These are phyloP conservation scores for Poeciliopsis retropinna DNA, from an alignment of 2,113 vertebrate genomes.

Conservation along the genomic window DNA sequence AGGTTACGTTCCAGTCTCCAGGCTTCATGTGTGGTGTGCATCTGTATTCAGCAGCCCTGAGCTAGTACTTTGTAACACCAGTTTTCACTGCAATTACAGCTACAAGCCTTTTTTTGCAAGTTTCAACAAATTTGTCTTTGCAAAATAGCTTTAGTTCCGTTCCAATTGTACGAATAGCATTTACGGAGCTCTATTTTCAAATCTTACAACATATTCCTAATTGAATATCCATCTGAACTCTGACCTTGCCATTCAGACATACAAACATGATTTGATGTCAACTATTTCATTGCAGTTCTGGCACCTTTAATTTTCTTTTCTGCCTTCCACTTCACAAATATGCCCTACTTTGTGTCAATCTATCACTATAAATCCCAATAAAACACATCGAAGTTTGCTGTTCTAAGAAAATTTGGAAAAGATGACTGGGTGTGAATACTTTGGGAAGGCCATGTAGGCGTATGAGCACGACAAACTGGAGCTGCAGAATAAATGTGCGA, in stretches of 20 bases:
- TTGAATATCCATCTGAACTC: not conserved
- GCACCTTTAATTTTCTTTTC: too few species aligned
- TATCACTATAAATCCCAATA: too few species aligned
- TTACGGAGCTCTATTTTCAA: not conserved
- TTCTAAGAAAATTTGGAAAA: not conserved
- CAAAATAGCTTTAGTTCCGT: not conserved
- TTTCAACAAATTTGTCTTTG: too few species aligned
- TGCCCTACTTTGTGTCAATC: too few species aligned
- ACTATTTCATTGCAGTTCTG: too few species aligned
- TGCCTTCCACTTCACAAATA: too few species aligned
- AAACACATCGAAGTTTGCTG: too few species aligned
- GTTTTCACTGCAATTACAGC: too few species aligned
- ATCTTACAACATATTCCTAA: not conserved
- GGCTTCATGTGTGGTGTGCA: not conserved
- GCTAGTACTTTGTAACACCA: not conserved
- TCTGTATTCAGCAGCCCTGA: not conserved
- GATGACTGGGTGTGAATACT: not conserved
- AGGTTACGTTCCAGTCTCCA: not conserved
- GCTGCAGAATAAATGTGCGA: conserved; percentile 3
- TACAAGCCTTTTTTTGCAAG: not conserved
- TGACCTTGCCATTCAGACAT: not conserved
- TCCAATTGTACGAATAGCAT: not conserved
- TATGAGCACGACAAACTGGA: conserved; percentile 38
- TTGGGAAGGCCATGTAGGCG: not conserved
- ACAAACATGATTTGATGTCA: not conserved